Conservation (phyloP, 2,888 invertebrate genomes). For the Julus scanicus region DNA sequence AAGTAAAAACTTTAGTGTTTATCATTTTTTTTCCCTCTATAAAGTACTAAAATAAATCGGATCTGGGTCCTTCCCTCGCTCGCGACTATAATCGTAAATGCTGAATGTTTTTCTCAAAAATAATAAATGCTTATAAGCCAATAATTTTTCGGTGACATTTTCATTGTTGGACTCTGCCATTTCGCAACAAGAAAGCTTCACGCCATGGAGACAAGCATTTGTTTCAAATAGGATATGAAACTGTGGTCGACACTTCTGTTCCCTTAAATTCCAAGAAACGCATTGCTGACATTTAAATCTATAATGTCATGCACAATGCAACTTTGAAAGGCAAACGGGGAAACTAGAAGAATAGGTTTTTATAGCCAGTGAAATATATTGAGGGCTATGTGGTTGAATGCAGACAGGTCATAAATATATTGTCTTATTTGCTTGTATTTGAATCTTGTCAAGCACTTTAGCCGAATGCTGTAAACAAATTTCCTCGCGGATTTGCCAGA, state of each 20-base stretch:
- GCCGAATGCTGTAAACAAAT: background rate
- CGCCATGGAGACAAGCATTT: background rate
- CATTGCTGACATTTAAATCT: background rate
- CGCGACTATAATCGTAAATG: no score
- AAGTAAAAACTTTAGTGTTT: no score
- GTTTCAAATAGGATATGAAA: background rate
- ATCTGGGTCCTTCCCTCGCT: no score
- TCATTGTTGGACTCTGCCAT: background rate
- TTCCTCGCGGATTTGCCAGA: background rate
- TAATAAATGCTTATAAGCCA: slow-evolving; percentile 13
- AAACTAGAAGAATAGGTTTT: slow-evolving; percentile 11
- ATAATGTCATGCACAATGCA: slow-evolving; percentile 16
- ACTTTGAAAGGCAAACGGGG: background rate
- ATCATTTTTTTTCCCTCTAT: no score
- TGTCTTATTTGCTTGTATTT: background rate
- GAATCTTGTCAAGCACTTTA: background rate
- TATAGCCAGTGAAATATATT: background rate
- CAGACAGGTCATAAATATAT: slow-evolving; percentile 4
- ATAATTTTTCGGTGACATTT: slow-evolving; percentile 20
- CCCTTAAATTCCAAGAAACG: slow-evolving; percentile 19
- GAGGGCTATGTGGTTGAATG: background rate
- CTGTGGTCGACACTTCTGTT: background rate
- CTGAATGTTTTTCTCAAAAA: background rate
- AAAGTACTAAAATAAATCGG: no score
- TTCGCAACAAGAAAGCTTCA: slow-evolving; percentile 2